Evolutionary conservation across 2,888 invertebrate genomes (phyloP), one percentile per base, ranked within the genome.

Genomic region (Dorcus hopei): DNA sequence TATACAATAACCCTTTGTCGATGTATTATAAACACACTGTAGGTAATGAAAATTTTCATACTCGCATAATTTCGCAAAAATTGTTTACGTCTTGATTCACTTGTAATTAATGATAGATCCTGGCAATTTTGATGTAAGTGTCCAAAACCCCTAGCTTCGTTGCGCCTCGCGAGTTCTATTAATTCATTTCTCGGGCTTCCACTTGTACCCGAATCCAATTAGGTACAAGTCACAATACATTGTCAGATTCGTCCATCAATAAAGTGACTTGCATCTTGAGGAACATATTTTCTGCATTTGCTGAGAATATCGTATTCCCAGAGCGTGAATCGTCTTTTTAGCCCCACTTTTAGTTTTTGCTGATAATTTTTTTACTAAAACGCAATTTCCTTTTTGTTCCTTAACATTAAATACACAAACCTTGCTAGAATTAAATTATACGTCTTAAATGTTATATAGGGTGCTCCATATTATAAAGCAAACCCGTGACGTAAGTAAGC

Each of bases 181-280:
- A 74, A 75, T 75, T 74, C 73, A 73, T 74, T 74, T 73, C 71
- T 65, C 66, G 67, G 59, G 59, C 54, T 39, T 55, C 54, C 68
- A 66, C 67, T 65, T 65, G 65, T 69, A 67, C 70, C 68, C 69
- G 68, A 72, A 74, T 74, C 75, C 75, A 76, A 76, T 76, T 76
- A 76, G 74, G 69, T 69, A 70, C 69, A 72, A 76, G 75, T 76
- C 76, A 74, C 72, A 75, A 73, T 72, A 69, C 65, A 65, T 69
- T 72, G 69, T 70, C 68, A 68, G 69, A 70, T 65, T 71, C 72
- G 71, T 73, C 67, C 72, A 74, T 74, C 73, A 74, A 69, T 69
- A 68, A 70, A 68, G 66, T 74, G 73, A 74, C 73, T 73, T 73
- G 72, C 72, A 70, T 63, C 65, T 72, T 68, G 50, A 52, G 54